Conservation (phyloP, 2,888 invertebrate genomes). For the Embidobia sp. region DNA sequence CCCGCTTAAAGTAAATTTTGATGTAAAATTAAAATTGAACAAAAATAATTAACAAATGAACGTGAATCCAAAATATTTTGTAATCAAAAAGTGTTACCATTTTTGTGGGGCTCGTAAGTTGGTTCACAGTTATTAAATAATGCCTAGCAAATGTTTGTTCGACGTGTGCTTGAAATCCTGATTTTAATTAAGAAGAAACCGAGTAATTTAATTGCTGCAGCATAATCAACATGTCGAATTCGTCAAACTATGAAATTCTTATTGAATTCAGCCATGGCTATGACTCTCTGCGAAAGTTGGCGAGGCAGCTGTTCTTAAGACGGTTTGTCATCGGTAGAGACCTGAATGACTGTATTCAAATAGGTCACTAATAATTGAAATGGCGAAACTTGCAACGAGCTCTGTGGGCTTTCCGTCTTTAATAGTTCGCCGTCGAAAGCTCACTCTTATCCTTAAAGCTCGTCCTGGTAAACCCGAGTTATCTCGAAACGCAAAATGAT, state of each 20-base stretch:
- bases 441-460: constrained; percentile 50
- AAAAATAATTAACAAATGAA: too few species aligned
- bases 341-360: constrained; percentile 62
- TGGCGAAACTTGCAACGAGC: constrained; percentile 55
- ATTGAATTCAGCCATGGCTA: constrained; percentile 42
- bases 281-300: constrained; percentile 34
- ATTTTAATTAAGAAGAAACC: constrained; percentile 50
- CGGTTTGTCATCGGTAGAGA: constrained; percentile 52
- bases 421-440: constrained; percentile 54
- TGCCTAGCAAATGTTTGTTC: background rate
- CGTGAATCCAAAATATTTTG: too few species aligned
- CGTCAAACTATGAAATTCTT: constrained; percentile 62
- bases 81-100: too few species aligned
- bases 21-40: too few species aligned
- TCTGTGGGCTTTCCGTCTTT: constrained; percentile 49
- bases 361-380: constrained; percentile 69
- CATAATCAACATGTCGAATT: constrained; percentile 53
- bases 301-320: constrained; percentile 44
- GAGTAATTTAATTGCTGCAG: constrained; percentile 34
- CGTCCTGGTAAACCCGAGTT: constrained; percentile 42
- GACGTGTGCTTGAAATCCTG: constrained; percentile 16
- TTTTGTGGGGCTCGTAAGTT: too few species aligned
- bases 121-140: too few species aligned
- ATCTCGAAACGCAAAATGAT: constrained; percentile 47
- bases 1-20: too few species aligned